Conservation (phyloP, 2,113 vertebrate species). For the Neotragus pygmaeus region DNA sequence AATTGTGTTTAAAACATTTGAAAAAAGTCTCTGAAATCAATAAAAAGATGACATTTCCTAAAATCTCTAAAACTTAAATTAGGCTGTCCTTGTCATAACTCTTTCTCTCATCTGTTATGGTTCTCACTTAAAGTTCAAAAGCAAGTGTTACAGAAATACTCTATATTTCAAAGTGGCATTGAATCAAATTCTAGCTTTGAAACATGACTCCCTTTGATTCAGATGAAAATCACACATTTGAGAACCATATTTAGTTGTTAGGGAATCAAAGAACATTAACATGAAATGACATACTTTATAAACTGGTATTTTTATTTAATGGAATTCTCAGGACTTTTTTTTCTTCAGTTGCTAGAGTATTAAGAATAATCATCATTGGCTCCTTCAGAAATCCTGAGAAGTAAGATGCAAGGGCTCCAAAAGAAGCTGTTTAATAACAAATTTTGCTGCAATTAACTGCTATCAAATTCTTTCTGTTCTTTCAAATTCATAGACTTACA, state of each 20-base stretch:
- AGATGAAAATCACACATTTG: not conserved
- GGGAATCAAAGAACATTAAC: conserved; percentile 9
- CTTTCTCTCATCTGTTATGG: conserved; percentile 10
- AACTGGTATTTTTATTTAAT: not conserved
- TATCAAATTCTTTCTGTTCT: not conserved
- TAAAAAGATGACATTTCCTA: conserved; percentile 70
- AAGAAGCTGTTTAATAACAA: not conserved
- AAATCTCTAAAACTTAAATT: conserved; percentile 50
- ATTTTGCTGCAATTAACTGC: not conserved
- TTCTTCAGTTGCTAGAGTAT: not conserved
- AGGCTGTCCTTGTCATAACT: conserved; percentile 30
- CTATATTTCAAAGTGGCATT: not conserved
- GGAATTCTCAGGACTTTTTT: not conserved
- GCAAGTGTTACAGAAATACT: not conserved
- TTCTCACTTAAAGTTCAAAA: conserved; percentile 34
- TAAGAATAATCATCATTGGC: not conserved
- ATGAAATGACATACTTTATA: not conserved
- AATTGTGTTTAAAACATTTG: conserved; percentile 77
- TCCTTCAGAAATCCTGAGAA: not conserved
- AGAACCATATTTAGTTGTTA: not conserved
- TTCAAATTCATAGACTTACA: not conserved
- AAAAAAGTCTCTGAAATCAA: conserved; percentile 69
- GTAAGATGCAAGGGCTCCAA: not conserved
- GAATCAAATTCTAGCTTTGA: not conserved
- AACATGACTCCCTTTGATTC: not conserved